Evolutionary conservation across 2,113 vertebrate species (phyloP).

Genomic region (Chitala chitala): DNA sequence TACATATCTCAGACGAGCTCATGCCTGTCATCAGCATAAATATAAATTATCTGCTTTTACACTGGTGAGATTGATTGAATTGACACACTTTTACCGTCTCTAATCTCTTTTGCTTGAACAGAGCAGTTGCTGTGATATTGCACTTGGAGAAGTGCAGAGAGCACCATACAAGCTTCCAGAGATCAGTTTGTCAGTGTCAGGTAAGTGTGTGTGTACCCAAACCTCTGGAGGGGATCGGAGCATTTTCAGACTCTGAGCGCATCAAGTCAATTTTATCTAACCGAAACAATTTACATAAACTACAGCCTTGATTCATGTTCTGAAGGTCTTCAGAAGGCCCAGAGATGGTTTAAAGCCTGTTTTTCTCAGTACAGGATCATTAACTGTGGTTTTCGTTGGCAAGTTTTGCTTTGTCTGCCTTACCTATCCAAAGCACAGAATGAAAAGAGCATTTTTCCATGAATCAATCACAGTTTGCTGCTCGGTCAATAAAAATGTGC

Average conservation of each 20-base stretch:
- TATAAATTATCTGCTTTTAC: background rate
- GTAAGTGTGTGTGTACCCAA: conserved; percentile 11
- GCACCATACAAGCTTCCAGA: background rate
- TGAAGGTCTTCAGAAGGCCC: conserved; percentile 24
- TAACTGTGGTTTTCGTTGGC: conserved; percentile 45
- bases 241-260: conserved; percentile 34
- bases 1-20: no score
- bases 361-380: conserved; percentile 34
- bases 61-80: background rate
- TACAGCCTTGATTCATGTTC: conserved; percentile 22
- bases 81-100: background rate
- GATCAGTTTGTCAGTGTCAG: conserved; percentile 17
- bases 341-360: conserved; percentile 25
- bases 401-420: conserved; percentile 22
- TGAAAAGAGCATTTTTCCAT: conserved; percentile 35
- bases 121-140: background rate
- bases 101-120: background rate
- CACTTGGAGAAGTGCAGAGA: background rate
- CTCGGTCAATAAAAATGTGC: conserved; percentile 39
- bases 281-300: conserved; percentile 17
- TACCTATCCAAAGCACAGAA: conserved; percentile 27
- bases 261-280: conserved; percentile 18
- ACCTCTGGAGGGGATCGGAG: background rate
- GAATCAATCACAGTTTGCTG: conserved; percentile 31
- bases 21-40: background rate